Percentiles rank a stretch among this genome's conserved stretches.
phyloP scores from a whole-genome alignment of 1,140 invertebrate species.

The Procambarus virginalis region DNA sequence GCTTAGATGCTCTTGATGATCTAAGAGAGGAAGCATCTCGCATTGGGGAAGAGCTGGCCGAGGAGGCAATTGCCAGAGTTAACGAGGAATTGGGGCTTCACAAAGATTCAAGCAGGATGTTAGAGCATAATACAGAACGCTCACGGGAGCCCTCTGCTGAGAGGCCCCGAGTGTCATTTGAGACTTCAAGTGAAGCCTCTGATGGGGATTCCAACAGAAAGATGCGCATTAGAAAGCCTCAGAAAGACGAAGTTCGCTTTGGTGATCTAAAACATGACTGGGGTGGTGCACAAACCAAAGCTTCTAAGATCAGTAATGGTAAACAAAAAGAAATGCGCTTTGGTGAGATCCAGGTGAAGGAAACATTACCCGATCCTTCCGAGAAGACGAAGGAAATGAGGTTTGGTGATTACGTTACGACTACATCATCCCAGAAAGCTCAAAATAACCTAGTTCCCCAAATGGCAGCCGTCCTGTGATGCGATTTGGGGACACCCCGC shows the following conservation, averaged over 20 bases:
- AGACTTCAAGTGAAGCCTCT: conserved; percentile 31
- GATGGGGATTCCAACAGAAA: conserved; percentile 34
- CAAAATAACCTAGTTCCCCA: background rate
- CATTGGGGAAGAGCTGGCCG: conserved; percentile 65
- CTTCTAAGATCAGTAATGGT: conserved; percentile 42
- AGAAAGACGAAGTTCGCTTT: conserved; percentile 68
- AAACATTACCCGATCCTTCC: conserved; percentile 13
- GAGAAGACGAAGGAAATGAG: conserved; percentile 18
- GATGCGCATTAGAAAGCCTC: conserved; percentile 33
- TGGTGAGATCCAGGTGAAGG: conserved; percentile 63
- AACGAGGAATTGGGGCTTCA: conserved; percentile 46
- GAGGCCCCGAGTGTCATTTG: conserved; percentile 57
- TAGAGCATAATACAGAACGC: conserved; percentile 47
- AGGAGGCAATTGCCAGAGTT: conserved; percentile 61
- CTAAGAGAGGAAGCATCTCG: conserved; percentile 60
- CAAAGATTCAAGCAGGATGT: conserved; percentile 54
- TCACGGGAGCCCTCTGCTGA: conserved; percentile 44
- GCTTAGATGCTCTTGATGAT: conserved; percentile 69
- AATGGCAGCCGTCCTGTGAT: conserved; percentile 45
- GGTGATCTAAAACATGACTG: conserved; percentile 70
- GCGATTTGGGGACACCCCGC: conserved; percentile 67
- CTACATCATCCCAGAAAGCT: background rate
- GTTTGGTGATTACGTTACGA: conserved; percentile 11
- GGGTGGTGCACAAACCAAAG: conserved; percentile 64
- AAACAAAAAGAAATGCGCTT: conserved; percentile 67